These are phyloP conservation scores for Anguilla anguilla DNA, from an alignment of 2,797 vertebrate genomes.

Conservation along the genomic window DNA sequence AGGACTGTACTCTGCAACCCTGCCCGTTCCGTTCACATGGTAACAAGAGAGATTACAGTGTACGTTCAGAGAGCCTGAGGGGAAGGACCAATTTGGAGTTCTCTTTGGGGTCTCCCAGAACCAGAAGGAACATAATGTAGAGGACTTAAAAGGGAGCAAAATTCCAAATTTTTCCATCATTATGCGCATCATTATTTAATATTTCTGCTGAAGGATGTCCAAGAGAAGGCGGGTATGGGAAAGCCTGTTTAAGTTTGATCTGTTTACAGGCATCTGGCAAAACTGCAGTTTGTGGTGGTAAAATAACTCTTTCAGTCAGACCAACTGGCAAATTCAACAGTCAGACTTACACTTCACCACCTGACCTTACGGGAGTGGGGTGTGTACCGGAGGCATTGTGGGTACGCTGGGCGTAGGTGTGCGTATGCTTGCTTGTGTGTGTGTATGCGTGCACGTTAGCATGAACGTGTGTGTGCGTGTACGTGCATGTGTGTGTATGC, in stretches of 20 bases:
- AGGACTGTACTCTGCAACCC: not conserved
- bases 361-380: not conserved
- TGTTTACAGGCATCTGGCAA: not conserved
- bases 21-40: not conserved
- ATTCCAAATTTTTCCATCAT: not conserved
- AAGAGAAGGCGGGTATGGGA: not conserved
- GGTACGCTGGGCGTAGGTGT: not conserved
- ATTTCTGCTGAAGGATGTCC: not conserved
- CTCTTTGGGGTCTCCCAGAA: not conserved
- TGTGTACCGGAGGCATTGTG: not conserved
- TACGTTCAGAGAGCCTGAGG: not conserved
- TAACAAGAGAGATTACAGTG: not conserved
- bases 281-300: not conserved
- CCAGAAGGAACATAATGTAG: not conserved
- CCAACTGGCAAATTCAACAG: not conserved
- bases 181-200: not conserved
- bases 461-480: too few relatives aligned
- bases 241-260: not conserved
- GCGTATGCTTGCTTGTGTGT: not conserved
- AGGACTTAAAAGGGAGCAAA: not conserved
- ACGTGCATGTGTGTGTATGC: too few relatives aligned
- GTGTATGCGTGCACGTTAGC: not conserved
- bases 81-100: not conserved
- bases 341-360: not conserved
- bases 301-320: not conserved